Evolutionary conservation across 2,113 vertebrate species (phyloP), one percentile per base, ranked within the genome.

Genomic region (Oxyruncus cristatus): DNA sequence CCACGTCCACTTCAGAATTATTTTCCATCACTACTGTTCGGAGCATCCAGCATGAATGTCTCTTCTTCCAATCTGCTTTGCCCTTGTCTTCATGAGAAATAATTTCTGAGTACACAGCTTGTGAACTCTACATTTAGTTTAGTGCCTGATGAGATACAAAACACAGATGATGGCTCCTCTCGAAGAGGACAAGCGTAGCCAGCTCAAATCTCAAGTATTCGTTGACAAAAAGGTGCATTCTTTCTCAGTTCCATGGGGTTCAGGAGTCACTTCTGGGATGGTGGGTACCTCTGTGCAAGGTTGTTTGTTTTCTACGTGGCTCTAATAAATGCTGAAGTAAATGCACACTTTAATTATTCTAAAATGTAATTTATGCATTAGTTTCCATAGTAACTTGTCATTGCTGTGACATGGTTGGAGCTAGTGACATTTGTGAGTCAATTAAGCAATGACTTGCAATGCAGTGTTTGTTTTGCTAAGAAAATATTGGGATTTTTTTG

Each of bases 321-420:
- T 89, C 27, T 78, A 55, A 61, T 71, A 84, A 96, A 61, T 75
- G 49, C 42, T 77, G 72, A 91, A 84, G 56, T 39, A 80, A 92
- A 81, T 65, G 61, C 73, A 66, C 26, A 22, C 63, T 92, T 92
- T 89, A 96, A 95, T 96, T 95, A 92, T 87, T 92, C 70, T 78
- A 78, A 83, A 92, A 41, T 33, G 50, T 92, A 91, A 94, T 92
- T 96, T 96, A 90, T 87, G 81, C 66, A 81, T 94, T 94, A 85
- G 95, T 97, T 96, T 91, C 96, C 94, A 94, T 96, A 91, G 95
- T 87, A 94, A 97, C 96, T 91, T 79, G 56, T 94, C 83, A 88
- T 79, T 76, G 62, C 56, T 85, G 55, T 95, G 80, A 61, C 50
- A 46, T 84, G 52, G 77, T 92, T 93, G 84, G 81, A 95, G 20